Evolutionary conservation across 2,113 vertebrate species (phyloP).

Genomic region (cattle (Bos taurus)): ARS-UCD2.0 NC_037331.1:8552501-8553000

Average conservation of each 20-base stretch:
- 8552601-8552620: constrained; percentile 45
- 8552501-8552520: constrained; percentile 4
- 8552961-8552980: constrained; percentile 82
- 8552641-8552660: constrained; percentile 33
- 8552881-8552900: constrained; percentile 58
- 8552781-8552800: constrained; percentile 36
- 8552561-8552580: constrained; percentile 59
- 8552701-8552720: constrained; percentile 24
- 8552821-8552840: background rate
- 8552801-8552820: constrained; percentile 55
- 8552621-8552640: background rate
- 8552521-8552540: background rate
- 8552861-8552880: background rate
- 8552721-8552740: constrained; percentile 23
- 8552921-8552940: constrained; percentile 76
- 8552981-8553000: constrained; percentile 84
- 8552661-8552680: constrained; percentile 4
- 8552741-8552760: constrained; percentile 49
- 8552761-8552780: constrained; percentile 43
- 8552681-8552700: background rate
- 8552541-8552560: background rate
- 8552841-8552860: constrained; percentile 28
- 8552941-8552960: constrained; percentile 74
- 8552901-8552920: constrained; percentile 69
- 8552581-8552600: constrained; percentile 51